Percentiles rank a stretch among this genome's conserved stretches.
These are phyloP conservation scores for Acrossocheilus fasciatus DNA, from an alignment of 2,797 vertebrate species.

Conservation along the genomic window DNA sequence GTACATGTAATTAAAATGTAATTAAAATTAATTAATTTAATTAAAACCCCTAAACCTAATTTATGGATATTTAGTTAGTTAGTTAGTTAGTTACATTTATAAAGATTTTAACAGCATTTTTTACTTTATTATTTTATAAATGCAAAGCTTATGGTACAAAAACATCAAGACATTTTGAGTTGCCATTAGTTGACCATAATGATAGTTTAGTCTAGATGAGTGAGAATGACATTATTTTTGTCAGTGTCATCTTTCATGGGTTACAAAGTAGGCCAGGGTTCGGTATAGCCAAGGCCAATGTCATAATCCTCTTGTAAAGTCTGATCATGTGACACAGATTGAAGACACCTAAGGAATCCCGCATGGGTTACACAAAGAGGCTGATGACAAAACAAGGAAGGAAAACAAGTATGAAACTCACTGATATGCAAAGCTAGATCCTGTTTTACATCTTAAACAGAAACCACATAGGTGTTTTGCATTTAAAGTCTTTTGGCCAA, in stretches of 20 bases:
- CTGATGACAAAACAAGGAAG: slow-evolving; percentile 3
- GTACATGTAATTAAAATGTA: not conserved
- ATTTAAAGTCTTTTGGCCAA: slow-evolving; percentile 5
- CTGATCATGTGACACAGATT: slow-evolving; percentile 46
- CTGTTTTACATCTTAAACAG: slow-evolving; percentile 12
- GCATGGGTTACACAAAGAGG: slow-evolving; percentile 25
- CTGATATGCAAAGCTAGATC: slow-evolving; percentile 4
- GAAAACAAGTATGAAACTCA: slow-evolving; percentile 17
- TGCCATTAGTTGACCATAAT: not conserved
- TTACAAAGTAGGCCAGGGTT: slow-evolving; percentile 36
- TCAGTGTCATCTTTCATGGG: slow-evolving; percentile 27
- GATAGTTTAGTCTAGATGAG: not conserved
- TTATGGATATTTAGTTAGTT: not conserved
- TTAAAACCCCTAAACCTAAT: not conserved
- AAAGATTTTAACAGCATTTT: not conserved
- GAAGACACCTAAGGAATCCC: slow-evolving; percentile 36
- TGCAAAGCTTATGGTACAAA: not conserved
- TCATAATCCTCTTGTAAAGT: slow-evolving; percentile 54
- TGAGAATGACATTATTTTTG: not conserved
- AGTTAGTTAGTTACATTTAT: not conserved
- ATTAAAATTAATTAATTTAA: not conserved
- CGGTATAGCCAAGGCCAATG: slow-evolving; percentile 16
- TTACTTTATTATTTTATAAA: not conserved
- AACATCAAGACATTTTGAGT: not conserved
- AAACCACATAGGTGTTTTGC: slow-evolving; percentile 46